Evolutionary conservation across 2,888 invertebrate genomes (phyloP).

Genomic region (Polydrusus pterygomalis): DNA sequence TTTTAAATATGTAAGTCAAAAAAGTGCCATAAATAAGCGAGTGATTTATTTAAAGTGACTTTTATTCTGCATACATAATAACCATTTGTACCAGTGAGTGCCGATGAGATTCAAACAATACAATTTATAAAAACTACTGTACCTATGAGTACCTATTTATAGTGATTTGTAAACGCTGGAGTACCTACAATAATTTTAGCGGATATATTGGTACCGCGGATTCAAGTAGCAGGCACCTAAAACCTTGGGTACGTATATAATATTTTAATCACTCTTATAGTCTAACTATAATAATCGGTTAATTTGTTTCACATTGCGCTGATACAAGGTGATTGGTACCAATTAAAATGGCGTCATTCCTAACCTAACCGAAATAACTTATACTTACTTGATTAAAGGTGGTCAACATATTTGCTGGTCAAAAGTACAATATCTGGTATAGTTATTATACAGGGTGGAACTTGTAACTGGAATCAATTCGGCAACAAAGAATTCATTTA

Average conservation of each 20-base stretch:
- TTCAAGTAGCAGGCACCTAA: background rate
- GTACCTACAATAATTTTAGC: slow-evolving; percentile 2
- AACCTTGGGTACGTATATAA: slow-evolving; percentile 13
- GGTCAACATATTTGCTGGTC: background rate
- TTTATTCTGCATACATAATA: background rate
- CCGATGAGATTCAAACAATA: background rate
- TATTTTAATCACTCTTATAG: background rate
- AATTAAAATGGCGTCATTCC: background rate
- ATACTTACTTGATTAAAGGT: background rate
- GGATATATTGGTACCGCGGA: background rate
- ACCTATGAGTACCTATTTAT: background rate
- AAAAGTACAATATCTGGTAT: background rate
- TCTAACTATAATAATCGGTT: background rate
- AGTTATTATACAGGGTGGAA: too few relatives aligned
- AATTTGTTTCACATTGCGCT: background rate
- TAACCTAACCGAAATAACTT: background rate
- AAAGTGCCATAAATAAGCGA: background rate
- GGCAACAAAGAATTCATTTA: too few relatives aligned
- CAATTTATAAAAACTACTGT: background rate
- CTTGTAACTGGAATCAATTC: too few relatives aligned
- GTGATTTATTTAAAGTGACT: slow-evolving; percentile 1
- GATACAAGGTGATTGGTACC: slow-evolving; percentile 1
- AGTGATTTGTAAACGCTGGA: background rate
- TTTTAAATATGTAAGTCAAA: background rate
- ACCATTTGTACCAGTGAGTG: background rate